Evolutionary conservation across 2,113 vertebrate genomes (phyloP).

Genomic region (Lathamus discolor): DNA sequence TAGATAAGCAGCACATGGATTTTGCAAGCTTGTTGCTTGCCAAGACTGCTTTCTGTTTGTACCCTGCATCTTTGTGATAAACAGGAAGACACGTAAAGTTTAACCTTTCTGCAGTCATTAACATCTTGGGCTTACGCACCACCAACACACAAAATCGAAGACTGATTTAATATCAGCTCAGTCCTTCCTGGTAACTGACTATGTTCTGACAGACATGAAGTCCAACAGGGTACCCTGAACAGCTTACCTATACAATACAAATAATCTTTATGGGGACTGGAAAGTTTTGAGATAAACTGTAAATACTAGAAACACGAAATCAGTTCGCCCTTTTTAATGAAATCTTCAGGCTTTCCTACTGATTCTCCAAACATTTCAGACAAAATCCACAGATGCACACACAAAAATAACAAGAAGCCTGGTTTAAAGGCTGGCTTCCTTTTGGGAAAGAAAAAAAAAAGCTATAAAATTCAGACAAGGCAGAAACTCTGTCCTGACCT

Average conservation of each 20-base stretch:
- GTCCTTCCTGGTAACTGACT: not conserved
- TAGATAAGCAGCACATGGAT: constrained; percentile 43
- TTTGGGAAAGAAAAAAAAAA: not conserved
- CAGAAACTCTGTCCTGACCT: constrained; percentile 45
- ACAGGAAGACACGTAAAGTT: constrained; percentile 64
- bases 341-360: not conserved
- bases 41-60: constrained; percentile 58
- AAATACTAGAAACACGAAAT: not conserved
- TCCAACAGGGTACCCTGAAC: not conserved
- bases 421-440: not conserved
- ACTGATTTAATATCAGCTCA: not conserved
- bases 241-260: not conserved
- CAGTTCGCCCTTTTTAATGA: not conserved
- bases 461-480: not conserved
- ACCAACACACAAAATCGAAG: constrained; percentile 15
- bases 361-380: not conserved
- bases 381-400: not conserved
- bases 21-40: constrained; percentile 41
- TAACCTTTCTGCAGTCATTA: constrained; percentile 63
- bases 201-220: not conserved
- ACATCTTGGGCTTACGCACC: constrained; percentile 2
- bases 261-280: not conserved
- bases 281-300: not conserved
- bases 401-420: not conserved
- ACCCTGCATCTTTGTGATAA: constrained; percentile 53